phyloP scores from a whole-genome alignment of 53 echinoderm and acorn worm species.

The Echinometra lucunter region DNA sequence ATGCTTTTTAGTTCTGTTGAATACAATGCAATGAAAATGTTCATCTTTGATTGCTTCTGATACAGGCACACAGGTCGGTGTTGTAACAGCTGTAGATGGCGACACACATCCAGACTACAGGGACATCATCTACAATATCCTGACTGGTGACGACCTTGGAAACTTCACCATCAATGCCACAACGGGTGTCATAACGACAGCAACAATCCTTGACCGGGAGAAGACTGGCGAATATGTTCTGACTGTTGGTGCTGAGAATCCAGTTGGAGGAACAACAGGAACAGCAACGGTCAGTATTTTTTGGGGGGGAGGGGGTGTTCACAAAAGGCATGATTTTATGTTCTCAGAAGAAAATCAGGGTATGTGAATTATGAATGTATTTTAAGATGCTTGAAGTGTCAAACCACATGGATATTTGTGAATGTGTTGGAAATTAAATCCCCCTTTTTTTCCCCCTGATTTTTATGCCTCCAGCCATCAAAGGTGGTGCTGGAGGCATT shows the following conservation, averaged over 20 bases:
- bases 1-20: no score
- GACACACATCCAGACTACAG: slow-evolving; percentile 79
- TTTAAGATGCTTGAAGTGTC: not conserved
- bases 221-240: slow-evolving; percentile 71
- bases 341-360: not conserved
- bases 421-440: no score
- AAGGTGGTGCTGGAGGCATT: no score
- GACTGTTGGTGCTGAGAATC: slow-evolving; percentile 79
- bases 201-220: slow-evolving; percentile 79
- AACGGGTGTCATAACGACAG: slow-evolving; percentile 79
- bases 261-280: slow-evolving; percentile 50
- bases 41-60: not conserved
- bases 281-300: slow-evolving; percentile 56
- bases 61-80: slow-evolving; percentile 82
- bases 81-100: slow-evolving; percentile 73
- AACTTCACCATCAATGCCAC: slow-evolving; percentile 77
- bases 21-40: no score
- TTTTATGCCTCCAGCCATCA: no score
- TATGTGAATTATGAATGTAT: not conserved
- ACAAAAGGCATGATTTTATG: not conserved
- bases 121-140: slow-evolving; percentile 84
- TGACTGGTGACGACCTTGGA: slow-evolving; percentile 62
- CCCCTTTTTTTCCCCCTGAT: no score
- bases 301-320: no score
- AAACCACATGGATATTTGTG: no score